Percentiles rank a stretch among this genome's conserved stretches.
phyloP scores from a whole-genome alignment of 2,113 vertebrate genomes.

The Acrocephalus arundinaceus region DNA sequence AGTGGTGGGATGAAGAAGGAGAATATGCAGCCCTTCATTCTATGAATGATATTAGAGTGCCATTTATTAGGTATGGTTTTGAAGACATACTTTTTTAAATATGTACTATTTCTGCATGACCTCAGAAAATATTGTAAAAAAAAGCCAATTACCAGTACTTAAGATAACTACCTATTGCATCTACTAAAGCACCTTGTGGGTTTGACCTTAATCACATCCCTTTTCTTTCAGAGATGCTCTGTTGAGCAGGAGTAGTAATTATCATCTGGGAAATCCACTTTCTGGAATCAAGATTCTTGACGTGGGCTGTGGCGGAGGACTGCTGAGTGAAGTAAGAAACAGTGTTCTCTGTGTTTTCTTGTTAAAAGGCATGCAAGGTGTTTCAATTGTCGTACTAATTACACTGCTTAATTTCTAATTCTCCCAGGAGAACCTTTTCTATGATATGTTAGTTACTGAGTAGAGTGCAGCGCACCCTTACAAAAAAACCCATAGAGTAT shows the following conservation, averaged over 20 bases:
- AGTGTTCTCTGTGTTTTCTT: neutral
- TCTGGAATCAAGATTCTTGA: conserved; percentile 87
- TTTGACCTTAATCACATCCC: neutral
- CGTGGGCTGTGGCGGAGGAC: conserved; percentile 92
- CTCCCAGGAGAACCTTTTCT: neutral
- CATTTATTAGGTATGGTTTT: conserved; percentile 87
- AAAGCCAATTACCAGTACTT: neutral
- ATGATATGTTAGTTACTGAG: neutral
- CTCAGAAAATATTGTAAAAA: neutral
- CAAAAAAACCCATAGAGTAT: neutral
- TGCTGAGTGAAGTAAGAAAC: conserved; percentile 87
- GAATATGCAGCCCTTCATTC: conserved; percentile 87
- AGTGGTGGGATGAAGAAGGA: conserved; percentile 95
- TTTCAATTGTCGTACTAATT: neutral
- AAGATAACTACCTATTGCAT: neutral
- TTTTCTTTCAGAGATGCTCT: conserved; percentile 85
- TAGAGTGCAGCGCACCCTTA: neutral
- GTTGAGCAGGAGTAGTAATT: conserved; percentile 77
- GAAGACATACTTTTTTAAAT: neutral
- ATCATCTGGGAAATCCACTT: conserved; percentile 82
- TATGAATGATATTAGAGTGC: conserved; percentile 94
- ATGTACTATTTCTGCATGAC: neutral
- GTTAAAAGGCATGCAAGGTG: neutral
- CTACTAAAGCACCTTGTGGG: neutral
- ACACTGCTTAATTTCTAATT: neutral